These are phyloP conservation scores for Gymnoscopelus braueri DNA, from an alignment of 2,797 vertebrate genomes.

Conservation along the genomic window DNA sequence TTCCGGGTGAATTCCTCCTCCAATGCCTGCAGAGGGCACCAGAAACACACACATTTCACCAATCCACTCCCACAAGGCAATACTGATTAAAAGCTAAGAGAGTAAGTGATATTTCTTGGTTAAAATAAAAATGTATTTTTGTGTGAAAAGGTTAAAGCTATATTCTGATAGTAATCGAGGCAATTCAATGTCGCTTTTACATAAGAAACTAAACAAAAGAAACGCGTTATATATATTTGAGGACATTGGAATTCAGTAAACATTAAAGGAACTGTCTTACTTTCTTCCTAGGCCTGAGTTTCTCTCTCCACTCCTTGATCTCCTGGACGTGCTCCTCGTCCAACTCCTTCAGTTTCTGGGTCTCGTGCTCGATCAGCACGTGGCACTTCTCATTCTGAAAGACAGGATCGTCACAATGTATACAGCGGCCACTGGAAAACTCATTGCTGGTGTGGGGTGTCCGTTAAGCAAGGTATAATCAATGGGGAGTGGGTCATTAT, in stretches of 20 bases:
- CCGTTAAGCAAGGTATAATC: not conserved
- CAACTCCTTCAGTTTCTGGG: conserved; percentile 96
- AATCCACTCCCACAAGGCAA: not conserved
- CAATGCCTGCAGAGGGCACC: conserved; percentile 83
- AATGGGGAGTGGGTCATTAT: too few species aligned
- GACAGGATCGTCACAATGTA: not conserved
- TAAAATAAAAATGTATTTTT: too few species aligned
- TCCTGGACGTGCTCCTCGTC: conserved; percentile 96
- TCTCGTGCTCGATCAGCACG: conserved; percentile 96
- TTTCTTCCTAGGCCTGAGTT: conserved; percentile 95
- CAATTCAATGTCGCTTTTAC: too few species aligned
- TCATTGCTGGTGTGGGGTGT: not conserved
- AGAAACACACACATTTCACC: conserved; percentile 39
- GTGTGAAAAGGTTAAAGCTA: too few species aligned
- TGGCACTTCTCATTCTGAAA: conserved; percentile 98
- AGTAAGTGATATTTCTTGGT: too few species aligned
- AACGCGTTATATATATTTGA: too few species aligned
- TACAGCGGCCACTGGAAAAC: too few species aligned
- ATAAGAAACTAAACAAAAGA: too few species aligned
- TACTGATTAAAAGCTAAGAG: too few species aligned
- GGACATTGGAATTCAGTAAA: too few species aligned
- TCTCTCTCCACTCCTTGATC: conserved; percentile 96
- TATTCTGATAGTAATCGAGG: too few species aligned
- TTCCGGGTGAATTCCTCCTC: conserved; percentile 98
- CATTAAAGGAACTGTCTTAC: conserved; percentile 61